These are phyloP conservation scores for Conus ventricosus DNA, from an alignment of 1,140 invertebrate species.

Conservation along the genomic window DNA sequence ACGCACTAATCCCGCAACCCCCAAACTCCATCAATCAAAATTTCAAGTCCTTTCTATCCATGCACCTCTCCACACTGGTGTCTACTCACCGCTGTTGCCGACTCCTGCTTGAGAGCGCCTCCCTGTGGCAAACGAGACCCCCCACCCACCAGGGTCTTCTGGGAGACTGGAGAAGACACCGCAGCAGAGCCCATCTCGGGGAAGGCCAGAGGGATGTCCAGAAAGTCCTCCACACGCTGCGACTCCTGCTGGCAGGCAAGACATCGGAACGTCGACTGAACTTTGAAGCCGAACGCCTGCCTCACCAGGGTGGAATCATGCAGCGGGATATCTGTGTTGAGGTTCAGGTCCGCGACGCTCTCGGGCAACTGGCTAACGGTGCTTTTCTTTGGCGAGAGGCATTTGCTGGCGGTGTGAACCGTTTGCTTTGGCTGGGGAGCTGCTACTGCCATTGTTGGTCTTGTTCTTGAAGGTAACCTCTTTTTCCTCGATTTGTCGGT, in stretches of 20 bases:
- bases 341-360: not conserved
- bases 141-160: constrained; percentile 36
- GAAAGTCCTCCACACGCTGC: constrained; percentile 85
- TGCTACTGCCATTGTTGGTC: not conserved
- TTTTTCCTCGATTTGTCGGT: not conserved
- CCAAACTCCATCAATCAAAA: too few relatives aligned
- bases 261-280: constrained; percentile 84
- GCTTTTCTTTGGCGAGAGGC: not conserved
- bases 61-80: too few relatives aligned
- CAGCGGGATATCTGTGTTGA: not conserved
- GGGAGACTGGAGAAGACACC: constrained; percentile 2
- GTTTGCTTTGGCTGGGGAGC: not conserved
- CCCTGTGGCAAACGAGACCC: constrained; percentile 29
- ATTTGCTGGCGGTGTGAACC: not conserved
- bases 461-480: not conserved
- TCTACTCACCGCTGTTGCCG: not conserved
- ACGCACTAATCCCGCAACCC: too few relatives aligned
- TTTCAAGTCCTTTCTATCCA: too few relatives aligned
- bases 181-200: constrained; percentile 71
- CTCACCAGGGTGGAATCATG: constrained; percentile 77
- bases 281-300: constrained; percentile 84
- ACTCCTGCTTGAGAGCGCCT: not conserved
- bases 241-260: constrained; percentile 82
- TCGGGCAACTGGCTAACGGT: not conserved
- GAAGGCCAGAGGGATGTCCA: constrained; percentile 88